phyloP scores from a whole-genome alignment of 2,797 vertebrate species.

The Thalassophryne amazonica region DNA sequence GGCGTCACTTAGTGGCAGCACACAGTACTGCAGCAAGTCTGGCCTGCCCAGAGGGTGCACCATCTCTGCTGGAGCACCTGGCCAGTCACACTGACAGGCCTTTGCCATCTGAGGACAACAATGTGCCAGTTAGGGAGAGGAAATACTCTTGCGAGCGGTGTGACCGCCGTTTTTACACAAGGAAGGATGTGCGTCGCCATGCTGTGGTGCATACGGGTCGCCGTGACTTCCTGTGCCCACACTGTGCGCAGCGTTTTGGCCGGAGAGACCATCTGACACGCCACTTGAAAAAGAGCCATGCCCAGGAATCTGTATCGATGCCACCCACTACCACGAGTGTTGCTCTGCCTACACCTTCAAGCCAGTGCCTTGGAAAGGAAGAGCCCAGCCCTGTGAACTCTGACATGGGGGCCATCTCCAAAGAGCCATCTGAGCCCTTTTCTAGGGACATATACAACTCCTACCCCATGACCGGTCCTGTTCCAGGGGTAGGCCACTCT shows the following conservation, averaged over 20 bases:
- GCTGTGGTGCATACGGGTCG: slow-evolving; percentile 94
- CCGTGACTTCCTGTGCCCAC: slow-evolving; percentile 94
- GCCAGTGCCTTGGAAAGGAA: slow-evolving; percentile 83
- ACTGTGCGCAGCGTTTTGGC: slow-evolving; percentile 93
- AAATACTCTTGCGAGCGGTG: slow-evolving; percentile 95
- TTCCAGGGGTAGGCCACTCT: slow-evolving; percentile 81
- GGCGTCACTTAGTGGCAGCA: slow-evolving; percentile 88
- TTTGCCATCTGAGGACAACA: slow-evolving; percentile 68
- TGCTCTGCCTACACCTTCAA: slow-evolving; percentile 73
- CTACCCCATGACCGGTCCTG: slow-evolving; percentile 83
- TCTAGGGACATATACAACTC: slow-evolving; percentile 89
- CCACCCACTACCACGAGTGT: slow-evolving; percentile 70
- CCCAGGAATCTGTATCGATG: slow-evolving; percentile 86
- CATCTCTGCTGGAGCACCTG: slow-evolving; percentile 89
- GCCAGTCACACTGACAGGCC: slow-evolving; percentile 87
- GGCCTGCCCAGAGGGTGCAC: slow-evolving; percentile 86
- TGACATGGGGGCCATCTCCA: slow-evolving; percentile 72
- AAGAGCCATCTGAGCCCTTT: slow-evolving; percentile 81
- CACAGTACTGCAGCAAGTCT: slow-evolving; percentile 78
- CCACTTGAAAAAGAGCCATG: slow-evolving; percentile 97
- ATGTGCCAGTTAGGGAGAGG: slow-evolving; percentile 82
- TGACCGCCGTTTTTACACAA: slow-evolving; percentile 94
- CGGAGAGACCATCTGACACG: slow-evolving; percentile 94
- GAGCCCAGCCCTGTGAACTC: slow-evolving; percentile 83
- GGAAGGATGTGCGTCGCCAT: slow-evolving; percentile 93